Conservation (phyloP, 2,888 invertebrate genomes). For the Idaea biselata region DNA sequence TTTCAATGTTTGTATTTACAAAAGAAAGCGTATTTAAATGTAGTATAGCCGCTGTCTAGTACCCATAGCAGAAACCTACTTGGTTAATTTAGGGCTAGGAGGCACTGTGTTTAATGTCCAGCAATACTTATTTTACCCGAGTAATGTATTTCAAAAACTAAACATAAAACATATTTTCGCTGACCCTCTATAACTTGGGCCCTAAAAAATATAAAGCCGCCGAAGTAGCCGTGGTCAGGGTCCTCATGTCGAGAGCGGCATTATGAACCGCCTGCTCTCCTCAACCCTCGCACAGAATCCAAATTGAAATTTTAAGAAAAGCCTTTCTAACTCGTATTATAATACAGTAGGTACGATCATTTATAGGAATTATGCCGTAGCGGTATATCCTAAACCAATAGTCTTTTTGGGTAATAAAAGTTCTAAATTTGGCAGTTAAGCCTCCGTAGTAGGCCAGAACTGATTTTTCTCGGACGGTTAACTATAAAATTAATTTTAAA, state of each 20-base stretch:
- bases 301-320: conserved; percentile 70
- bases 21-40: too few species aligned
- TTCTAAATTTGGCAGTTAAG: too few species aligned
- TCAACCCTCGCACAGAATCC: conserved; percentile 58
- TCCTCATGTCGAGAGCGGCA: conserved; percentile 69
- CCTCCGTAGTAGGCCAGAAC: too few species aligned
- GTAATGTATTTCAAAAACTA: too few species aligned
- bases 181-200: conserved; percentile 29
- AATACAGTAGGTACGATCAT: not conserved
- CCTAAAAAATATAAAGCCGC: conserved; percentile 59
- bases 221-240: conserved; percentile 73
- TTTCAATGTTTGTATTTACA: too few species aligned
- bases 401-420: not conserved
- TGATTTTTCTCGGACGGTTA: too few species aligned
- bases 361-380: not conserved
- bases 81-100: too few species aligned
- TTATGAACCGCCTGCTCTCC: conserved; percentile 67
- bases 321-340: conserved; percentile 13
- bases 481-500: too few species aligned
- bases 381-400: not conserved
- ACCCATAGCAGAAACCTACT: too few species aligned
- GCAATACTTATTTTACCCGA: too few species aligned
- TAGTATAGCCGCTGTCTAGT: too few species aligned
- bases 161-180: not conserved
- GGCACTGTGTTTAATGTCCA: too few species aligned